These are phyloP conservation scores for Steinernema khuongi DNA, from an alignment of 1,140 invertebrate genomes.

Conservation along the genomic window DNA sequence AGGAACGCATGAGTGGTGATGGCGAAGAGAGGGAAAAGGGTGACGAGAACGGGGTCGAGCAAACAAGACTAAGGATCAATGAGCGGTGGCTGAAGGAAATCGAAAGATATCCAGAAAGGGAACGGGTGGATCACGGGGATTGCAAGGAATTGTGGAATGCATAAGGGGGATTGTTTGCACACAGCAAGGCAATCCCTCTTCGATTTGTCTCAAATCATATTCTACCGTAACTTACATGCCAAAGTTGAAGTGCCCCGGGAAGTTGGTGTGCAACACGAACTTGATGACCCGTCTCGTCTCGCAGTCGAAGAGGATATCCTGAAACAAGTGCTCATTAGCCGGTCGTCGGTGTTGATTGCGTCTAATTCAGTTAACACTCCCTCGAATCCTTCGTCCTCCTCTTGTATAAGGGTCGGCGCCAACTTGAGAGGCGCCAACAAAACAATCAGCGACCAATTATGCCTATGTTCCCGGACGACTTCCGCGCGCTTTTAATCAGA, in stretches of 20 bases:
- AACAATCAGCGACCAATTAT: constrained; percentile 15
- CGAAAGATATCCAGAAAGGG: too few relatives aligned
- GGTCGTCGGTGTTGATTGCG: constrained; percentile 12
- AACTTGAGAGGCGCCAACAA: constrained; percentile 6
- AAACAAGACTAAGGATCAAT: too few relatives aligned
- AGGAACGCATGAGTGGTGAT: too few relatives aligned
- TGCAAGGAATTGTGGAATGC: not conserved
- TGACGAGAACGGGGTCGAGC: too few relatives aligned
- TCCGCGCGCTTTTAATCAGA: constrained; percentile 11
- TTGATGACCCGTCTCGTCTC: constrained; percentile 87
- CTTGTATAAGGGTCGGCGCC: not conserved
- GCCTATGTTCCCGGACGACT: not conserved
- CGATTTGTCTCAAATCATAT: not conserved
- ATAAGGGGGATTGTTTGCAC: not conserved
- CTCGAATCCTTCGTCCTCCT: not conserved
- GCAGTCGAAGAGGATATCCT: constrained; percentile 94
- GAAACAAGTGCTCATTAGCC: constrained; percentile 51
- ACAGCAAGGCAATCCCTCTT: not conserved
- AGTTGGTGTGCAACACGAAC: constrained; percentile 94
- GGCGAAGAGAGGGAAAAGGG: too few relatives aligned
- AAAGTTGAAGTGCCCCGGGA: constrained; percentile 97
- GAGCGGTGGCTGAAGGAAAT: too few relatives aligned
- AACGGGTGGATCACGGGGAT: not conserved
- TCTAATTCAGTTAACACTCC: constrained; percentile 10
- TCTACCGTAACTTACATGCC: constrained; percentile 72